These are phyloP conservation scores for Tichodroma muraria DNA, from an alignment of 2,113 vertebrate species.

Conservation along the genomic window DNA sequence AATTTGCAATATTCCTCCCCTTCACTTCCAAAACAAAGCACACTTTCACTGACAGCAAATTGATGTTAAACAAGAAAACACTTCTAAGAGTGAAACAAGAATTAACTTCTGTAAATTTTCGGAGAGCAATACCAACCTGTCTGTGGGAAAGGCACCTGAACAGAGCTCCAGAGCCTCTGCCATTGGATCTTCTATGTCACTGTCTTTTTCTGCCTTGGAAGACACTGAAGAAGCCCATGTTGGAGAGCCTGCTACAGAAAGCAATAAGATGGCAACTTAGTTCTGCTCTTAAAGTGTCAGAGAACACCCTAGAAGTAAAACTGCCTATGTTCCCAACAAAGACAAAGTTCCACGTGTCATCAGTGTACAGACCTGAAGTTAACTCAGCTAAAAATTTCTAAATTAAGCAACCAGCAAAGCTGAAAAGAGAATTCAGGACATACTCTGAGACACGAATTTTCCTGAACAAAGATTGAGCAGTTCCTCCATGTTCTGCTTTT, in stretches of 20 bases:
- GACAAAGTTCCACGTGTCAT: neutral
- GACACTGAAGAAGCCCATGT: slow-evolving; percentile 25
- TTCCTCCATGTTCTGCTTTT: slow-evolving; percentile 80
- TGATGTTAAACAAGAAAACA: neutral
- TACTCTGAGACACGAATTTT: slow-evolving; percentile 78
- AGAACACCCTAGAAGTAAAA: neutral
- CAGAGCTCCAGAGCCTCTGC: slow-evolving; percentile 72
- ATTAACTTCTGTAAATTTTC: neutral
- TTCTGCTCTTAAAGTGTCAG: neutral
- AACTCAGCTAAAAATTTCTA: neutral
- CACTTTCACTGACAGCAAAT: neutral
- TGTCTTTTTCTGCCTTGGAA: slow-evolving; percentile 60
- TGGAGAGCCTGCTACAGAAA: slow-evolving; percentile 58
- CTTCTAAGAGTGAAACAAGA: neutral
- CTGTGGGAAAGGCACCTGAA: slow-evolving; percentile 74
- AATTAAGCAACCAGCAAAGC: neutral
- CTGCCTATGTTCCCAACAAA: neutral
- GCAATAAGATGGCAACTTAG: neutral
- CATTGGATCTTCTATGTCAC: slow-evolving; percentile 62
- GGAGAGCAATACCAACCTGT: slow-evolving; percentile 69
- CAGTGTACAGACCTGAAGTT: neutral
- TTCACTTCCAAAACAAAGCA: neutral
- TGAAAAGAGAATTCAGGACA: neutral
- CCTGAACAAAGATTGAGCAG: slow-evolving; percentile 88
- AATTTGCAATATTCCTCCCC: neutral